Percentiles rank a stretch among this genome's conserved stretches.
Evolutionary conservation across 2,888 invertebrate genomes (phyloP).

Genomic region (Pteria penguin): DNA sequence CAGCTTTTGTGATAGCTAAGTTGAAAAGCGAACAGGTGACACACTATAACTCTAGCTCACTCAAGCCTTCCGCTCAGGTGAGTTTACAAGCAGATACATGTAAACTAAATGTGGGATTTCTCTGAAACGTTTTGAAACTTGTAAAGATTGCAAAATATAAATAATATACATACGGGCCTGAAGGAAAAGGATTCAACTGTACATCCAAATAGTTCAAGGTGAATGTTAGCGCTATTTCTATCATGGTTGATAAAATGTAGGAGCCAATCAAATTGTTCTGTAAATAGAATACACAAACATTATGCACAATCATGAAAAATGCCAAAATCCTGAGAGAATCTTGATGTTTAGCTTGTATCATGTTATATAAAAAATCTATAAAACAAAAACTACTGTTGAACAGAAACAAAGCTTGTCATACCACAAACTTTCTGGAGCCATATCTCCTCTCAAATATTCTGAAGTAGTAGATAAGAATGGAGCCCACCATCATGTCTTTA

Average conservation of each 20-base stretch:
- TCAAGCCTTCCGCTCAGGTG: too few relatives aligned
- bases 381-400: too few relatives aligned
- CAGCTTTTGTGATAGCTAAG: too few relatives aligned
- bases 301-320: neutral
- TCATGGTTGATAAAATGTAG: constrained; percentile 78
- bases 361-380: too few relatives aligned
- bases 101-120: too few relatives aligned
- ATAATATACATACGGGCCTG: constrained; percentile 82
- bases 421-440: constrained; percentile 82
- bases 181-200: constrained; percentile 79
- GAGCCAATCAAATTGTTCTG: constrained; percentile 81
- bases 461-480: constrained; percentile 82
- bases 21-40: too few relatives aligned
- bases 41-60: too few relatives aligned
- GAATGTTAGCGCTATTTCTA: constrained; percentile 79
- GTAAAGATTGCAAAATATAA: too few relatives aligned
- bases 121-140: too few relatives aligned
- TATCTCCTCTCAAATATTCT: constrained; percentile 82
- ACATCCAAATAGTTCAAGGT: constrained; percentile 77
- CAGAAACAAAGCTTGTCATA: too few relatives aligned
- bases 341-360: neutral
- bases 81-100: too few relatives aligned
- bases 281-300: constrained; percentile 37
- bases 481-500: constrained; percentile 82
- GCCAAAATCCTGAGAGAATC: neutral